Base-by-base conservation (phyloP, 2,113 vertebrate species). In the Melanerpes aurifrons region DNA sequence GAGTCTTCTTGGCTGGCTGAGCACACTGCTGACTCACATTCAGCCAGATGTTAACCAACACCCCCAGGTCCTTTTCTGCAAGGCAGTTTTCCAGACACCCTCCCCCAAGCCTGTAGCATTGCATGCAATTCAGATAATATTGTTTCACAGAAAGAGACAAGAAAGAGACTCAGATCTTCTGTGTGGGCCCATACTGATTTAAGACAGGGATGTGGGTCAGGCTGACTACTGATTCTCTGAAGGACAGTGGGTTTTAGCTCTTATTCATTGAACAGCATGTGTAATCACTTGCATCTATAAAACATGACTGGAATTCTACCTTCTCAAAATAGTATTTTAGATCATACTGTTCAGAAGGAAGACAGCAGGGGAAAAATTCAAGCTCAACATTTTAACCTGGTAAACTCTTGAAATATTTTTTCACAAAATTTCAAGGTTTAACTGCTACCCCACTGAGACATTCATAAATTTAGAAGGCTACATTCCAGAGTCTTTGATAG, bases 401-500 rank as follows among this genome's bases (percentile, higher is more conserved):
- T 20, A 87, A 77, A 63, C 2, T 29, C 26, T 64, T 83, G 64
- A 89, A 77, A 74, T 73, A 77, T 19, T 74, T 47, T n/a, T 86
- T 82, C 57, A 77, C 73, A 76, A 81, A 87, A 93, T 84, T 35
- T 50, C 45, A 37, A 74, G 71, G 35, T 94, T 91, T 85, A 77
- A 70, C 35, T 58, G 25, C 76, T 85, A 11, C 12, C 89, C 37
- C 59, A 22, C 31, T 83, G 83, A 75, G 32, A 78, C 43, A 40
- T n/a, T 83, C n/a, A 48, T 40, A 76, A 50, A 62, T 22, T 37
- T 63, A 59, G 19, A 56, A 69, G 45, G 14, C 71, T 66, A 61
- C 8, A 48, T 77, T 74, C 16, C 9, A 35, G 13, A 84, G 4
- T 25, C 75, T 91, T 82, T 87, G 20, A 79, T 43, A 81, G 28